phyloP scores from a whole-genome alignment of 2,888 invertebrate genomes.

The Cotesia congregata region DNA sequence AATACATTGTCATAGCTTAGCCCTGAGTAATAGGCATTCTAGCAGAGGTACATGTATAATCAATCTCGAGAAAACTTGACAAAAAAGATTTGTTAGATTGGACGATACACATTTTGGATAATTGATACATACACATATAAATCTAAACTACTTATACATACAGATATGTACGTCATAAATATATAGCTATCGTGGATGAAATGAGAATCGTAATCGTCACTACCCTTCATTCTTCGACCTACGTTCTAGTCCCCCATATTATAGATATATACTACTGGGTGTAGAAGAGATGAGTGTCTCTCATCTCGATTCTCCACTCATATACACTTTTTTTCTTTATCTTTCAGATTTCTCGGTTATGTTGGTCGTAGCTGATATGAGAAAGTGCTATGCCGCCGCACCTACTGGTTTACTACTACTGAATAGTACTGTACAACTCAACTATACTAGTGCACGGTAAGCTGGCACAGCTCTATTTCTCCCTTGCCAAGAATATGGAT shows the following conservation, averaged over 20 bases:
- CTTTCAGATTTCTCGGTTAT: conserved; percentile 18
- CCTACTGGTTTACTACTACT: conserved; percentile 21
- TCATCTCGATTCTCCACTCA: conserved; percentile 27
- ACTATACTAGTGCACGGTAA: conserved; percentile 12
- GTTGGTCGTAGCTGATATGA: conserved; percentile 6
- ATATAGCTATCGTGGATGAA: conserved; percentile 19
- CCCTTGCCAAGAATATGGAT: conserved; percentile 63
- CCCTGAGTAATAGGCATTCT: neutral
- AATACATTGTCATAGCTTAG: neutral
- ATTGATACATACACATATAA: conserved; percentile 15
- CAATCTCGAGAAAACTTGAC: conserved; percentile 15
- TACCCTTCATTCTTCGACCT: conserved; percentile 14
- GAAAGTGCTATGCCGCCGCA: neutral
- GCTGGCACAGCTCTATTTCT: conserved; percentile 33
- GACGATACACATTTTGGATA: conserved; percentile 13
- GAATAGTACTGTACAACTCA: conserved; percentile 19
- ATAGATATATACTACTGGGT: neutral
- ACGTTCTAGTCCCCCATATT: neutral
- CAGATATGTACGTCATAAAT: conserved; percentile 29
- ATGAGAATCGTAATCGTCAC: conserved; percentile 33
- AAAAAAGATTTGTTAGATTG: conserved; percentile 17
- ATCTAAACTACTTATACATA: conserved; percentile 4
- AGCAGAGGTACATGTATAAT: conserved; percentile 1
- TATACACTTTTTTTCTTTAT: conserved; percentile 10
- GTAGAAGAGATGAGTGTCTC: neutral